Percentiles rank a stretch among this genome's conserved stretches.
Conservation (phyloP, 2,113 vertebrate genomes). For the Nyctereutes procyonoides region DNA sequence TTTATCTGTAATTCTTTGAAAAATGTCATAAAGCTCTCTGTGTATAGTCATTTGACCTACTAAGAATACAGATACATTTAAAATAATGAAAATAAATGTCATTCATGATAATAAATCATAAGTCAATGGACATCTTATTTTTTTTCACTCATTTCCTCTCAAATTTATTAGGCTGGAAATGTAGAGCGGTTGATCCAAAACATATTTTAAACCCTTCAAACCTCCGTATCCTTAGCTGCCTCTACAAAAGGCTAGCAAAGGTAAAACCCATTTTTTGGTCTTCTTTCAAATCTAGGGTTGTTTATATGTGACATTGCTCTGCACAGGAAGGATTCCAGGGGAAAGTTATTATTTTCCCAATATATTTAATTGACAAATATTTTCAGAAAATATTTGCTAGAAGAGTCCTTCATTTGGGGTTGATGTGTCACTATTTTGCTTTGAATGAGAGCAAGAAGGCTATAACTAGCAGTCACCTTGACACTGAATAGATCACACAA, state of each 20-base stretch:
- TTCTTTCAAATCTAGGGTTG: neutral
- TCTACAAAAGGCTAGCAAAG: neutral
- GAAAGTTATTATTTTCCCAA: neutral
- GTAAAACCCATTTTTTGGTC: neutral
- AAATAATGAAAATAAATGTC: constrained; percentile 69
- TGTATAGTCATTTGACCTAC: constrained; percentile 52
- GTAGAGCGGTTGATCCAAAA: neutral
- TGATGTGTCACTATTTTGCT: neutral
- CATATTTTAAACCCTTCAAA: neutral
- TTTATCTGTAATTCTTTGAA: constrained; percentile 43
- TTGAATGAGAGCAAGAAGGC: neutral
- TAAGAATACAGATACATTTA: constrained; percentile 52
- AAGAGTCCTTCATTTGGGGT: neutral
- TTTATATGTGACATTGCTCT: neutral
- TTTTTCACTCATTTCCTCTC: constrained; percentile 28
- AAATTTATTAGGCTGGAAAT: constrained; percentile 47
- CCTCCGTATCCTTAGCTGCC: neutral
- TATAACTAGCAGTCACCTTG: neutral
- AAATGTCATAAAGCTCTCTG: constrained; percentile 66
- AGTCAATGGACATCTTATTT: constrained; percentile 42
- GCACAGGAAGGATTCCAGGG: neutral
- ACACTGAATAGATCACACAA: neutral
- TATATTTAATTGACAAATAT: too few species aligned
- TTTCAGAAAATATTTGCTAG: too few species aligned
- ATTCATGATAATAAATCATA: constrained; percentile 61